Conservation (phyloP, 1,140 invertebrate genomes). For the Nephila pilipes region DNA sequence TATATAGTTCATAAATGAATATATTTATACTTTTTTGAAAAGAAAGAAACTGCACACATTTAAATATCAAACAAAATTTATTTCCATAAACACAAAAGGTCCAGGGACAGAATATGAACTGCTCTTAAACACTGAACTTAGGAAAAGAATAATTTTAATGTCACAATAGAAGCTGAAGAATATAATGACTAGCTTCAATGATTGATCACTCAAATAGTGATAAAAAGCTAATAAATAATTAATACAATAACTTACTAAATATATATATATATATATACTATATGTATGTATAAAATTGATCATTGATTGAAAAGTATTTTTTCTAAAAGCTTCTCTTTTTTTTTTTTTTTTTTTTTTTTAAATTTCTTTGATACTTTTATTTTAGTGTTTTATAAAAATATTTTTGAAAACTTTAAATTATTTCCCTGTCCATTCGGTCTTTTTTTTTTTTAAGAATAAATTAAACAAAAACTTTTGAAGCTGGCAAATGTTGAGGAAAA, state of each 20-base stretch:
- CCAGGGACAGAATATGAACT: constrained; percentile 29
- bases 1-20: neutral
- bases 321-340: no score
- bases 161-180: constrained; percentile 54
- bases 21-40: neutral
- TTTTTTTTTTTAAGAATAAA: neutral
- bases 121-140: constrained; percentile 21
- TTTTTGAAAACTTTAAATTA: neutral
- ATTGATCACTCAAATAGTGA: constrained; percentile 39
- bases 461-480: neutral
- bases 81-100: constrained; percentile 25
- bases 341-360: no score
- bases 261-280: neutral
- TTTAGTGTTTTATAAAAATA: no score
- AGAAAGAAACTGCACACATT: neutral
- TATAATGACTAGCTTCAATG: constrained; percentile 71
- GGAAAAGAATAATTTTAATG: neutral
- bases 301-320: no score
- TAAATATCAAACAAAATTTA: constrained; percentile 59
- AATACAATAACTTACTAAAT: constrained; percentile 18
- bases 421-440: neutral
- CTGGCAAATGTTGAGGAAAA: neutral
- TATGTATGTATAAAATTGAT: neutral
- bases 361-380: no score
- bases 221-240: constrained; percentile 58